phyloP scores from a whole-genome alignment of 1,140 invertebrate genomes.

The Tetragonula clypearis region DNA sequence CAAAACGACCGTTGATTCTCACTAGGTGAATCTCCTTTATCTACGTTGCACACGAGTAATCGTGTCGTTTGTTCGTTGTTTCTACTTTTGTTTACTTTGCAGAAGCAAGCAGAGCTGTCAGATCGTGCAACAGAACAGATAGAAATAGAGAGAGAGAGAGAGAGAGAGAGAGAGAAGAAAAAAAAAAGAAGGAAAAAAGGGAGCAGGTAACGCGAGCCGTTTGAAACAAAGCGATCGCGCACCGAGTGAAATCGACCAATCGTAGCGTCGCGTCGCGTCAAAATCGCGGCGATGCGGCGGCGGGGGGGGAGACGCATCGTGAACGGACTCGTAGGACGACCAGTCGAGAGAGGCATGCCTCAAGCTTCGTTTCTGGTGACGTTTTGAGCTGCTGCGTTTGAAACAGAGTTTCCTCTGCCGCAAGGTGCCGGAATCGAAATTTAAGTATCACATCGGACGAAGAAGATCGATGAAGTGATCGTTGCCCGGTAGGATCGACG shows the following conservation, averaged over 20 bases:
- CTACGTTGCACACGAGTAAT: background rate
- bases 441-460: background rate
- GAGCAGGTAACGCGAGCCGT: background rate
- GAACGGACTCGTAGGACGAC: background rate
- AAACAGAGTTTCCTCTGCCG: conserved; percentile 4
- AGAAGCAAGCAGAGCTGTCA: background rate
- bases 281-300: background rate
- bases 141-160: too few species aligned
- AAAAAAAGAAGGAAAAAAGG: too few species aligned
- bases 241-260: conserved; percentile 18
- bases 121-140: background rate
- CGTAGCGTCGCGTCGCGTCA: background rate
- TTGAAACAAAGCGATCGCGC: conserved; percentile 16
- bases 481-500: background rate
- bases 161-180: too few species aligned
- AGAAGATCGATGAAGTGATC: conserved; percentile 29
- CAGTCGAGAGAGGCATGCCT: conserved; percentile 38
- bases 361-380: background rate
- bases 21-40: background rate
- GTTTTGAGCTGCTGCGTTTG: background rate
- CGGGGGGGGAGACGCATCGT: background rate
- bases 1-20: background rate
- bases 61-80: background rate
- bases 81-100: background rate
- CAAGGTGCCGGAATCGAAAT: background rate